Evolutionary conservation across 2,888 invertebrate genomes (phyloP), one percentile per base, ranked within the genome.

Genomic region (Ferrisia virgata): DNA sequence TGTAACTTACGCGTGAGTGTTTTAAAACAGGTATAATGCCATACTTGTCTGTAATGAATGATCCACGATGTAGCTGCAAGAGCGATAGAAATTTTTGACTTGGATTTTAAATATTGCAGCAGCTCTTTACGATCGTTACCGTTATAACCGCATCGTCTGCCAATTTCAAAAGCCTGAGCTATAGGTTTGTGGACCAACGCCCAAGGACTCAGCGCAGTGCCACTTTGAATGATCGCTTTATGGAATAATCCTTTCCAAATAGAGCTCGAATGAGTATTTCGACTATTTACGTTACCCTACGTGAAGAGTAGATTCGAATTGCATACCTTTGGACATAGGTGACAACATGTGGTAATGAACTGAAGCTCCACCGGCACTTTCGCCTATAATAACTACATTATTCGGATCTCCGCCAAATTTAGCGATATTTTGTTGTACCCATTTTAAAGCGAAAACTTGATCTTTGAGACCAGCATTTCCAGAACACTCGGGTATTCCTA

Each of bases 381-480:
- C 81, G n/a, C 86, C 86, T 64, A 86, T 83, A 64, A 92, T 87
- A 0, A 92, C 92, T 28, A 92, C 90, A 81, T 89, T 89, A 76
- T 89, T 87, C 0, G 90, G 89, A 87, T 92, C 91, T 1, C 92
- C 92, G n/a, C 91, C 91, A 87, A 92, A 92, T 25, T 88, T 89
- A 1, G 88, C 90, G 33, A 92, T 90, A 86, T 92, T 91, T 85
- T 90, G 90, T 86, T 90, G 89, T 79, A 92, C 88, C 92, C 92
- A 92, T 85, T 91, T 91, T 31, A 92, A 88, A 1, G 91, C 91
- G 2, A 91, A 91, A 13, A 90, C 88, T 86, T 90, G 90, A 87
- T 91, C 92, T 88, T 91, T 89, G 15, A 92, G 88, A n/a, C 92
- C 92, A 86, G 91, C 72, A 80, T 86, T 86, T 9, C 86, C 86